Evolutionary conservation across 2,113 vertebrate species (phyloP).

Genomic region (Bos taurus): ARS-UCD2.0 NC_037330.1:91075501-91076000

Average conservation of each 20-base stretch:
- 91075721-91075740: not conserved
- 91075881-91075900: not conserved
- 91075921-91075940: not conserved
- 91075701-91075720: not conserved
- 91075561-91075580: not conserved
- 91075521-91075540: not conserved
- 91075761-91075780: not conserved
- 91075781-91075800: not conserved
- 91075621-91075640: not conserved
- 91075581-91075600: not conserved
- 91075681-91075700: not conserved
- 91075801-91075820: not conserved
- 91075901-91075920: not conserved
- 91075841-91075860: not conserved
- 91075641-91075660: not conserved
- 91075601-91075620: not conserved
- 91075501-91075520: not conserved
- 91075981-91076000: not conserved
- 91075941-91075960: not conserved
- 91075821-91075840: not conserved
- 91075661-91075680: not conserved
- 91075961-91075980: not conserved
- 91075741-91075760: not conserved
- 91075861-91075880: not conserved
- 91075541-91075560: not conserved